Conservation (phyloP, 2,113 vertebrate genomes). For the Perca schrenkii region DNA sequence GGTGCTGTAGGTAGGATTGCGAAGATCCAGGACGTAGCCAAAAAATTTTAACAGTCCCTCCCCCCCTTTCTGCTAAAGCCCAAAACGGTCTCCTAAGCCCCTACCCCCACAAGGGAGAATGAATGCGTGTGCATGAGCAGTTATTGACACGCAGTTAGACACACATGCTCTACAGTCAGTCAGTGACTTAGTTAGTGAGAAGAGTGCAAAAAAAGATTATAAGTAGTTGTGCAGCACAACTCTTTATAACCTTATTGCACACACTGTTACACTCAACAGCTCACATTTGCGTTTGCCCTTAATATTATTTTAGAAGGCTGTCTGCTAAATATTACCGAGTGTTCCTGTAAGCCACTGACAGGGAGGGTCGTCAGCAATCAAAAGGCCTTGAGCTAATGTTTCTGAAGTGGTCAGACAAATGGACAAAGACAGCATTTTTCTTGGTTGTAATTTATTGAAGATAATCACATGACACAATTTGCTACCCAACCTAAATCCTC, state of each 20-base stretch:
- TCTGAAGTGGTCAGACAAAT: conserved; percentile 2
- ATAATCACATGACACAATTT: neutral
- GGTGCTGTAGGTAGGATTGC: too few relatives aligned
- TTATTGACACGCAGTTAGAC: too few relatives aligned
- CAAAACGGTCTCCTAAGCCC: too few relatives aligned
- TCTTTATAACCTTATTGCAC: too few relatives aligned
- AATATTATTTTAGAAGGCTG: neutral
- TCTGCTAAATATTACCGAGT: neutral
- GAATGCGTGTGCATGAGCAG: too few relatives aligned
- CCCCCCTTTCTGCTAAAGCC: too few relatives aligned
- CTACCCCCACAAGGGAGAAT: too few relatives aligned
- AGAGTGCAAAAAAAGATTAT: neutral
- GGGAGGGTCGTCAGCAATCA: neutral
- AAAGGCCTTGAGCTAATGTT: conserved; percentile 2
- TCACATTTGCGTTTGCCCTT: conserved; percentile 10
- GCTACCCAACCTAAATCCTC: neutral
- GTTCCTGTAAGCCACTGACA: neutral
- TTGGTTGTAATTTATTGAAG: neutral
- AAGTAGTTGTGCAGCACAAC: too few relatives aligned
- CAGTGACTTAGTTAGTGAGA: neutral
- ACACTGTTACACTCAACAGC: neutral
- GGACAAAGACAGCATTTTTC: neutral
- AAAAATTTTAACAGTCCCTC: too few relatives aligned
- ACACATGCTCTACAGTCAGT: neutral
- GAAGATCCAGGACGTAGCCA: too few relatives aligned